Conservation (phyloP, 92 coral and sea anemone genomes). For the Siderastrea radians region DNA sequence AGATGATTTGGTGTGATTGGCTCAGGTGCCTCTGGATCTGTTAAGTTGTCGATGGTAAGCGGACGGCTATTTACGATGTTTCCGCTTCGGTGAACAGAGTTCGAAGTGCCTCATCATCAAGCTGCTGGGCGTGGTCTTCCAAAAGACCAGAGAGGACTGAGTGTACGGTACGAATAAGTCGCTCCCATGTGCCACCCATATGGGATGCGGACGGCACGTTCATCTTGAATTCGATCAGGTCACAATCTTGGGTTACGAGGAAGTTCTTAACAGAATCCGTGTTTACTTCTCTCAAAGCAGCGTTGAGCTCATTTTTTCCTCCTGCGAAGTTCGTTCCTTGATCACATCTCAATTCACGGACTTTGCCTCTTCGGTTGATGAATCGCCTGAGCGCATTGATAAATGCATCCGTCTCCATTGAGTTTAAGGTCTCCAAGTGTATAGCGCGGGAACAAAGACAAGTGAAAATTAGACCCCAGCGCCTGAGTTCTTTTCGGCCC, state of each 20-base stretch:
- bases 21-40: too few species aligned
- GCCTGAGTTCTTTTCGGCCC: constrained; percentile 48
- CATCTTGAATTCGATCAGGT: background rate
- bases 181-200: too few species aligned
- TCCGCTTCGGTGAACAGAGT: too few species aligned
- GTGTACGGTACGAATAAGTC: too few species aligned
- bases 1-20: too few species aligned
- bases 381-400: constrained; percentile 67
- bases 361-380: constrained; percentile 63
- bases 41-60: too few species aligned
- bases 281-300: constrained; percentile 37
- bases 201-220: too few species aligned
- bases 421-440: constrained; percentile 65
- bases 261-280: constrained; percentile 1
- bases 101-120: too few species aligned
- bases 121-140: too few species aligned
- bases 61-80: too few species aligned
- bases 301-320: constrained; percentile 49
- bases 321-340: constrained; percentile 64
- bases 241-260: constrained; percentile 11
- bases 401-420: constrained; percentile 67
- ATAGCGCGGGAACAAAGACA: constrained; percentile 49
- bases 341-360: constrained; percentile 54
- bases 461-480: constrained; percentile 65
- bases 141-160: too few species aligned